Base-by-base conservation (phyloP, 2,113 vertebrate species). In the Empidonax traillii region DNA sequence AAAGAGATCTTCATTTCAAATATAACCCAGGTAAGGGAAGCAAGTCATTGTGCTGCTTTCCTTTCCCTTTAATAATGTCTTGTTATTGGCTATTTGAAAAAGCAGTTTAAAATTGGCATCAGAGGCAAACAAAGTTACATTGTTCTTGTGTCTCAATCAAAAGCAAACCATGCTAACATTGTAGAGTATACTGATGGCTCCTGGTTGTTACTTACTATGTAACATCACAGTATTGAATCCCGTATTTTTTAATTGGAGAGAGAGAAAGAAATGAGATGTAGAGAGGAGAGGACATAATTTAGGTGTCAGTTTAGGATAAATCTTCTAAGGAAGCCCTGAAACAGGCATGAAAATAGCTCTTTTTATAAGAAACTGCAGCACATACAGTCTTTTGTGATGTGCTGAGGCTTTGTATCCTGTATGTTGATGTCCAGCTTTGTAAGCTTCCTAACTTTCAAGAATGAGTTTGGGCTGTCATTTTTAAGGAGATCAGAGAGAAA, bases 1-100 rank as follows among this genome's bases (percentile, higher is more conserved):
- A 99, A 99, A 96, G 99, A 99, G 97, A 97, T 99, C 90, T 99
- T 99, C 95, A 99, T 99, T 97, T 99, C 99, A 96, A 99, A 97
- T 96, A 99, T 99, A 97, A 99, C 98, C 43, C 98, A 99, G 96
- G 99, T 99, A 98, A 96, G 78, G 25, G 89, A 53, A 53, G 75
- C 24, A 51, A 47, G 21, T 65, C 15, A 10, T 35, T 71, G 31
- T 76, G 43, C 37, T 88, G 30, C 53, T 86, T 85, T 55, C 20
- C 12, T 37, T 72, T 37, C 41, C 85, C 58, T 67, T 69, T 49
- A 49, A 7, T 82, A 67, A 66, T 21, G 8, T 51, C 7, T 82
- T 0, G 0, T 79, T 73, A 33, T 8, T 87, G 46, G 4, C 56
- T 67, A 2, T 35, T 39, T 35, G 62, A 62, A 44, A 61, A 82